Evolutionary conservation across 2,113 vertebrate genomes (phyloP).

Genomic region (Podocnemis expansa): DNA sequence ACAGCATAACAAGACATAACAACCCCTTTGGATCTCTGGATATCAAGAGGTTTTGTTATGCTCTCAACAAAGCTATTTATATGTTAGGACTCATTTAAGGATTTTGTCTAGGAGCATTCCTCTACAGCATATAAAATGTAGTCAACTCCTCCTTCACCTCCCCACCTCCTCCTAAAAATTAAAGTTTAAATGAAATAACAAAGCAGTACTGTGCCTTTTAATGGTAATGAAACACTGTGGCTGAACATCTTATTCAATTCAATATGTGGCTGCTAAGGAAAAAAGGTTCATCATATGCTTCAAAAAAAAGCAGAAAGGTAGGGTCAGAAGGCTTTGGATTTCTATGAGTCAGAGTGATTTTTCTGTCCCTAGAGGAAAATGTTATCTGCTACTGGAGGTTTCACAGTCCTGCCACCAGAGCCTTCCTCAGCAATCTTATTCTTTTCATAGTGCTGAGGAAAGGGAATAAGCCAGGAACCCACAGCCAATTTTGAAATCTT

Average conservation of each 20-base stretch:
- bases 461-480: not conserved
- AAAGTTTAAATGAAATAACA: not conserved
- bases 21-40: no score
- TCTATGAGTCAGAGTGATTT: not conserved
- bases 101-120: not conserved
- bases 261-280: rapidly evolving
- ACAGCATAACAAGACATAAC: not conserved
- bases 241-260: not conserved
- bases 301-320: not conserved
- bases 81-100: rapidly evolving
- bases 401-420: not conserved
- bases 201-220: not conserved
- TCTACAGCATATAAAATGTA: not conserved
- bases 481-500: not conserved
- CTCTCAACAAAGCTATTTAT: not conserved
- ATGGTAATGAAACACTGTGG: not conserved
- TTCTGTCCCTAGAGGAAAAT: rapidly evolving
- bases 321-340: not conserved
- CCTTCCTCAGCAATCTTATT: not conserved
- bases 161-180: not conserved
- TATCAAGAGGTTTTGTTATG: not conserved
- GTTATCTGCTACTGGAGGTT: rapidly evolving
- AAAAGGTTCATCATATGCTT: not conserved
- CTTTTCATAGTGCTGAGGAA: not conserved
- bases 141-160: not conserved